Conservation (phyloP, 1,140 invertebrate genomes). For the Drosophila asahinai region DNA sequence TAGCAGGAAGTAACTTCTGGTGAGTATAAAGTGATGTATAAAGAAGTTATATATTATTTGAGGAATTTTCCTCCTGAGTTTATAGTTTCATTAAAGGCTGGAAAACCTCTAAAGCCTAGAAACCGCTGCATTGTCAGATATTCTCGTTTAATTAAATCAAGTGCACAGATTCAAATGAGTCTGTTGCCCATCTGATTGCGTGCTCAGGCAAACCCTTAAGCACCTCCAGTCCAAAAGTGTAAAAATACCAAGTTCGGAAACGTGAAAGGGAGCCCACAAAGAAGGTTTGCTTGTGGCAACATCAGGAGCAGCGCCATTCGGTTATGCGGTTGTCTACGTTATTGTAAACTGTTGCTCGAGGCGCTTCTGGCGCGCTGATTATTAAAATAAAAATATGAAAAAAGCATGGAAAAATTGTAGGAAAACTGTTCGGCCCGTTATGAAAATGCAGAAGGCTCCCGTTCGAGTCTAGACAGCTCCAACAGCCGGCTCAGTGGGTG, state of each 20-base stretch:
- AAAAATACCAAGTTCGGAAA: conserved; percentile 29
- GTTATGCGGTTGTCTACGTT: conserved; percentile 31
- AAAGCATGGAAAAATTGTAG: background rate
- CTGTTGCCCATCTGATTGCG: conserved; percentile 9
- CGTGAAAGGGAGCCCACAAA: conserved; percentile 26
- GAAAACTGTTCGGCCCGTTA: conserved; percentile 19
- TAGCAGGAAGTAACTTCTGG: background rate
- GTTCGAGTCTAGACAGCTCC: conserved; percentile 44
- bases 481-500: conserved; percentile 13
- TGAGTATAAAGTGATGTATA: no score
- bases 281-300: conserved; percentile 37
- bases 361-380: conserved; percentile 34
- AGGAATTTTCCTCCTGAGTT: background rate
- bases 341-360: conserved; percentile 44
- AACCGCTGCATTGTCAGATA: no score
- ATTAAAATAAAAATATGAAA: conserved; percentile 37
- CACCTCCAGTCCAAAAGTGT: conserved; percentile 13
- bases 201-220: conserved; percentile 3
- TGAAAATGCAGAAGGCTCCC: conserved; percentile 38
- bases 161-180: conserved; percentile 7
- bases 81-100: background rate
- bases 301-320: conserved; percentile 41
- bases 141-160: conserved; percentile 8
- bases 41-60: background rate
- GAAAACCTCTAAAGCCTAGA: background rate